Percentiles rank a stretch among this genome's conserved stretches.
Conservation (phyloP, 2,113 vertebrate genomes). For the Tragelaphus scriptus region DNA sequence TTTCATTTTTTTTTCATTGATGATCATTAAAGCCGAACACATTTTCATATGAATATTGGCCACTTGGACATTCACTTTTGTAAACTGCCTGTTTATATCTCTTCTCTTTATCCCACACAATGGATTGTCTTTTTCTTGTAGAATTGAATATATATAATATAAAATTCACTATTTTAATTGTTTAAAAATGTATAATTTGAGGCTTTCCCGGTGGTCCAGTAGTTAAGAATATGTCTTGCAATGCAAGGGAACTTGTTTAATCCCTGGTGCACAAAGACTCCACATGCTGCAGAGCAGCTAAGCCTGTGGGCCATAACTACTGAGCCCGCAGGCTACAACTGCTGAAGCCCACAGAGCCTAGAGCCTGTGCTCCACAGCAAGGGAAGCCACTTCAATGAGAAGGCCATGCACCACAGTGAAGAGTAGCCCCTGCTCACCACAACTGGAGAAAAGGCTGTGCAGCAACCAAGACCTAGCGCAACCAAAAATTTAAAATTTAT, state of each 20-base stretch:
- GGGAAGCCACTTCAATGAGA: background rate
- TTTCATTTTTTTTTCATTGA: background rate
- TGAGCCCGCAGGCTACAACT: background rate
- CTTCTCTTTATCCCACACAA: background rate
- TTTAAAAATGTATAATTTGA: background rate
- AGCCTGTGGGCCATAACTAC: background rate
- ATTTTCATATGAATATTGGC: background rate
- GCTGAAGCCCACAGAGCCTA: background rate
- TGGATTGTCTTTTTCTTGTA: background rate
- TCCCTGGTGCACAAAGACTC: background rate
- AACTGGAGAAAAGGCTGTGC: background rate
- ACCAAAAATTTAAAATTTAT: background rate
- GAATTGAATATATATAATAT: background rate
- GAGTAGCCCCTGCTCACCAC: background rate
- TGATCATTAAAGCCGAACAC: background rate
- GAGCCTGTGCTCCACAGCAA: background rate
- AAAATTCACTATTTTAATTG: background rate
- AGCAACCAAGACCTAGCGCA: background rate
- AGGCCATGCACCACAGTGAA: fast-evolving
- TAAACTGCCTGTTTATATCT: background rate
- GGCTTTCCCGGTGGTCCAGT: background rate
- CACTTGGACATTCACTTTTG: background rate
- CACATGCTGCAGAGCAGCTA: background rate
- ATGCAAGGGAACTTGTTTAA: background rate
- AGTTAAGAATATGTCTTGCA: background rate